A percentile compares a stretch with the other conserved stretches of the same genome.
Conservation (phyloP, 2,797 vertebrate genomes). For the Liparis tanakae region DNA sequence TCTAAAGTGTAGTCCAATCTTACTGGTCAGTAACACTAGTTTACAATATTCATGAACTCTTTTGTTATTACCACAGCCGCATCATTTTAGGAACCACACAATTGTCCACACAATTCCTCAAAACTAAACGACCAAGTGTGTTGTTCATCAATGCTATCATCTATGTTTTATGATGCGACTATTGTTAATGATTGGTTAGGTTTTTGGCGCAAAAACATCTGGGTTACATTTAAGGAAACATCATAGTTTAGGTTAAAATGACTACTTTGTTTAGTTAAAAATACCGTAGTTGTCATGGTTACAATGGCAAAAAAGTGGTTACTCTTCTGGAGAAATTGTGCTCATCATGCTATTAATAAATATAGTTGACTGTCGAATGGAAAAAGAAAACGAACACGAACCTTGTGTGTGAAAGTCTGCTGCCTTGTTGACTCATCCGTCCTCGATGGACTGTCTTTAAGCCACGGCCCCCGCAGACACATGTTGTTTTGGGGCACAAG, state of each 20-base stretch:
- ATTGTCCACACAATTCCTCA: background rate
- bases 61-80: background rate
- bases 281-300: background rate
- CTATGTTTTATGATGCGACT: background rate
- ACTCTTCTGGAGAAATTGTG: background rate
- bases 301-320: background rate
- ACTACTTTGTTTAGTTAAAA: background rate
- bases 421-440: background rate
- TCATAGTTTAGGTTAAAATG: background rate
- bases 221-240: too few relatives aligned
- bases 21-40: background rate
- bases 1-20: background rate
- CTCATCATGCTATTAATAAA: background rate
- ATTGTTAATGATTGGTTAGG: background rate
- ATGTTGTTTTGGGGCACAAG: background rate
- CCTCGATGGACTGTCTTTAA: background rate
- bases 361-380: background rate
- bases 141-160: background rate
- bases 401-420: background rate
- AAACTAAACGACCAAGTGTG: background rate
- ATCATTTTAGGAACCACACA: background rate
- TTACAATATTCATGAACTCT: background rate
- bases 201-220: background rate
- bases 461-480: background rate
- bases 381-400: background rate